Base-by-base conservation (phyloP, 2,888 invertebrate species). In the Trachelus troglodyta region DNA sequence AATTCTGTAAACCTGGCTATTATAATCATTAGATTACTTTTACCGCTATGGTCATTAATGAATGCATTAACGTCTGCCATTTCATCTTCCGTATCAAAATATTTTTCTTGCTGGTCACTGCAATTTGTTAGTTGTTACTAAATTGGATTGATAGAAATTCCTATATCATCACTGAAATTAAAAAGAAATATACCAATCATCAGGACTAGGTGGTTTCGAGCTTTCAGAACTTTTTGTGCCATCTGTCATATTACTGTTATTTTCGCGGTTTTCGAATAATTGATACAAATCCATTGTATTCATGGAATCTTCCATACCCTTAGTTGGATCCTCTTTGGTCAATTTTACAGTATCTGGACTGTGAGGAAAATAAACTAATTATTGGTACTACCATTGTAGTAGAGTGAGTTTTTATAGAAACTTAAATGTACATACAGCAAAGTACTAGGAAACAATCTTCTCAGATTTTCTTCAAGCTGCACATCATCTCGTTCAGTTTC, bases 21-120 rank as follows among this genome's bases (percentile, higher is more conserved):
- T 83, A 95, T 92, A 73, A 92, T 92, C 84, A 94, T 93, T 81
- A 94, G 93, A 84, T 94, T 93, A 56, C 89, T 89, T 76, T 89
- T 89, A 3, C 87, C 87, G 73, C 88, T 89, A 79, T 91, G 85
- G 85, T 93, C 92, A 77, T 92, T 92, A 85, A 96, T 94, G 84
- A 96, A 95, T 75, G 92, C 90, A 81, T 93, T 92, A 0, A 96
- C 95, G 90, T 96, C 95, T 75, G 91, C 91, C 81, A 92, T 92
- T 92, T 96, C 96, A 76, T 90, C 88, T 69, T 94, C 94, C 1
- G 94, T 93, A 2, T 94, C 94, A 92, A 96, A 96, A 91, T 96
- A 96, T 77, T 92, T 89, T 73, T 89, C 88, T 82, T 92, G 91
- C 78, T 85, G 79, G 31, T 80, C 69, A 35, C 81, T 83, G 33